Base-by-base conservation (phyloP, 2,797 vertebrate genomes). In the Lophotriccus pileatus region DNA sequence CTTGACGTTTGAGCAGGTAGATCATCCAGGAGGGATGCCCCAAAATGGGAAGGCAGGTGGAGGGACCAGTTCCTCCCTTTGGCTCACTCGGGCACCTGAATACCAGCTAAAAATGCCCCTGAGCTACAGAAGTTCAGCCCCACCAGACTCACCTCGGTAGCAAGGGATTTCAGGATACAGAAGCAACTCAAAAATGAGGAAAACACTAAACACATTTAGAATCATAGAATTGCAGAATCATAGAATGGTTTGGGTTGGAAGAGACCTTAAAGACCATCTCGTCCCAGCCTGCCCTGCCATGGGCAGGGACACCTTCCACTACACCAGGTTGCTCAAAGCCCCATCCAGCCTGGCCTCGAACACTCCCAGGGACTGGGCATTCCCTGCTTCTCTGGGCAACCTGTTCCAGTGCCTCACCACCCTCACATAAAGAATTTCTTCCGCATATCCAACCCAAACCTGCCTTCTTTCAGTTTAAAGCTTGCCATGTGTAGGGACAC, bases 1-100 rank as follows among this genome's bases (percentile, higher is more conserved):
- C 12, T 36, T 24, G 4, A 20, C 36, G 25, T 84, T 22, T 11
- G 36, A 37, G 79, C 21, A 25, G 30, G 3, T 21, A 16, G 7
- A 18, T 63, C 20, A 2, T 22, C n/a, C 0, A 0, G 2, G 7
- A 55, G 55, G 64, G 37, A 68, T 56, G 11, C 22, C 44, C 47
- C 0, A 1, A n/a, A 36, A 16, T 10, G 44, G n/a, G 23, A 79
- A 52, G 39, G 32, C 1, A 0, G 19, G 2, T 43, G 28, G 7
- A 24, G 19, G 9, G 23, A 43, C 23, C 8, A 14, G n/a, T 55
- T 68, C 19, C 13, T 22, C 7, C 0, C 4, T 60, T 46, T 37
- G 25, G n/a, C 49, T 34, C 58, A 20, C 69, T 23, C 41, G 12
- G 63, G 27, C 24, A 63, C 44, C 37, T 1, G 7, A 59, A 67